Percentiles rank a stretch among this genome's conserved stretches.
phyloP scores from a whole-genome alignment of 2,888 invertebrate genomes.

The Perizoma flavofasciatum region DNA sequence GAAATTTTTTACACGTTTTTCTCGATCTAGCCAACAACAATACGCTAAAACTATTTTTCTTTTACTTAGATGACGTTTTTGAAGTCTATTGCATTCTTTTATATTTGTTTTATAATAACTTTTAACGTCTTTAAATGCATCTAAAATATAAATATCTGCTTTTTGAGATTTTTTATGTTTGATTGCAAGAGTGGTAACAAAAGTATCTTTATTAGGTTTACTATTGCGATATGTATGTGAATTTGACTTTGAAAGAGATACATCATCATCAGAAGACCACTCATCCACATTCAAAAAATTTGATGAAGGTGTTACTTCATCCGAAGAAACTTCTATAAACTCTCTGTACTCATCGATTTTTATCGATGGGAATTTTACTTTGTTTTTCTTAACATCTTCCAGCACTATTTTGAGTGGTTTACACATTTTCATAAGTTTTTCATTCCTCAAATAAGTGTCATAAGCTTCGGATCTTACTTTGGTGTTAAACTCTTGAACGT shows the following conservation, averaged over 20 bases:
- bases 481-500: conserved; percentile 19
- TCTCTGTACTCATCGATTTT: background rate
- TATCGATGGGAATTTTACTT: background rate
- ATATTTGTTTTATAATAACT: conserved; percentile 19
- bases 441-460: conserved; percentile 8
- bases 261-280: conserved; percentile 15
- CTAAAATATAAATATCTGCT: conserved; percentile 19
- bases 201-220: background rate
- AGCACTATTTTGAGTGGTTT: conserved; percentile 27
- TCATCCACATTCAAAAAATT: conserved; percentile 9
- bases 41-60: conserved; percentile 19
- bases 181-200: conserved; percentile 7
- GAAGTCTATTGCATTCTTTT: conserved; percentile 12
- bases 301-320: background rate
- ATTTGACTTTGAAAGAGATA: background rate
- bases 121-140: conserved; percentile 10
- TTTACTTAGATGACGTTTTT: conserved; percentile 17
- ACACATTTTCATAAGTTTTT: conserved; percentile 21
- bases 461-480: conserved; percentile 14
- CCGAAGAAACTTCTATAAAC: background rate
- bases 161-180: conserved; percentile 16
- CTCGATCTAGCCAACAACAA: conserved; percentile 52
- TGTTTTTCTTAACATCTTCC: conserved; percentile 16
- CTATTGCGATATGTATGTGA: background rate
- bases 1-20: conserved; percentile 27